Percentiles rank a stretch among this genome's conserved stretches.
phyloP scores from a whole-genome alignment of 2,797 vertebrate species.

The Anniella stebbinsi region DNA sequence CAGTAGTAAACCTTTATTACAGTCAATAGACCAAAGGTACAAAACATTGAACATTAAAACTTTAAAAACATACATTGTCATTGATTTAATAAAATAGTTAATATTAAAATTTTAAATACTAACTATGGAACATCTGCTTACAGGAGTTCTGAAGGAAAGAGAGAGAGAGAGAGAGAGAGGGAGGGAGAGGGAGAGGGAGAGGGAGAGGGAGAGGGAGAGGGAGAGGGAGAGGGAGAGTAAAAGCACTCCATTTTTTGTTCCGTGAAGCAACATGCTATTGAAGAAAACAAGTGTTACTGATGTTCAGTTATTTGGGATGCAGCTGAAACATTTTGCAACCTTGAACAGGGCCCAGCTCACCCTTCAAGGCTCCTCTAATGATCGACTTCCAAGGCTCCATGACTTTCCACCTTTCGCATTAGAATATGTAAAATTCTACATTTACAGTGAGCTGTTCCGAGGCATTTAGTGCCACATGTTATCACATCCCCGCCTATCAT shows the following conservation, averaged over 20 bases:
- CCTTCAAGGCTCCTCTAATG: background rate
- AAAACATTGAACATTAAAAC: too few relatives aligned
- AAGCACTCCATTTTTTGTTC: background rate
- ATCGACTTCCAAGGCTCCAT: background rate
- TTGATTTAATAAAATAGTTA: too few relatives aligned
- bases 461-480: constrained; percentile 32
- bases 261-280: background rate
- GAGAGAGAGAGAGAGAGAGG: constrained; percentile 28
- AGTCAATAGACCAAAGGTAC: too few relatives aligned
- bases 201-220: too few relatives aligned
- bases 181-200: too few relatives aligned
- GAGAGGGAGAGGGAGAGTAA: accelerated
- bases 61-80: too few relatives aligned
- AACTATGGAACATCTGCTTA: constrained; percentile 29
- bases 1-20: too few relatives aligned
- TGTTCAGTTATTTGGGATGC: background rate
- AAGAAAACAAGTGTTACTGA: background rate
- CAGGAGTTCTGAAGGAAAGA: background rate
- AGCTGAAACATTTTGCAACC: background rate
- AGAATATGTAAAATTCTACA: constrained; percentile 26
- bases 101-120: too few relatives aligned
- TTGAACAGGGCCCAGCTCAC: background rate
- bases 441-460: constrained; percentile 26
- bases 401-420: constrained; percentile 14
- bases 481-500: constrained; percentile 32